Evolutionary conservation across 35 echinoderm and acorn worm genomes (phyloP), one percentile per base, ranked within the genome.

Genomic region (Anneissia japonica): DNA sequence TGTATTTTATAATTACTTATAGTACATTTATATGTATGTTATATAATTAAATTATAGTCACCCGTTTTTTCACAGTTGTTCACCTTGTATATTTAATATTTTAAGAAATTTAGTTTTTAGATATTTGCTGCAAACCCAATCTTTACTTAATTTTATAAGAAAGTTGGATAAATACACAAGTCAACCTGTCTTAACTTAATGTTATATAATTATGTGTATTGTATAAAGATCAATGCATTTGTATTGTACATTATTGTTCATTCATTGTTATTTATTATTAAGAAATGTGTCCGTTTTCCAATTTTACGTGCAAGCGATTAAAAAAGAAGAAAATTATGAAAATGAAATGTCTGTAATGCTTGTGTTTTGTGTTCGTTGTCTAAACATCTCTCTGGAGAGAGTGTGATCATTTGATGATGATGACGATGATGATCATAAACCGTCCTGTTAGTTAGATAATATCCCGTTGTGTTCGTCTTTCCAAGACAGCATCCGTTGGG

Each of bases 181-280:
- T 23, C 5, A 64, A 12, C 26, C 26, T 64, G 1, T 64, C 19
- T 12, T 64, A 64, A 64, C 2, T 64, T n/a, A n/a, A n/a, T n/a
- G n/a, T 19, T 64, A 64, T 64, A 64, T 43, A 43, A 43, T 43
- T 43, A 64, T 64, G 51, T 64, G 51, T 64, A 64, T 6, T 64
- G 51, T 64, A 64, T 64, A 64, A 64, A 64, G 21, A 64, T 45
- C 40, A 45, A 45, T 45, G 4, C 40, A 45, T 64, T 64, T 64
- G 51, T 64, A 64, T 64, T 64, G 51, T 64, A 64, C 51, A 64
- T 64, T n/a, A n/a, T 64, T 64, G 51, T 64, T 64, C 51, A 64
- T 12, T 64, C 51, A 23, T 64, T 26, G 6, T 12, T 64, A 64
- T 64, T 64, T 64, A 64, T 64, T 64, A 64, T 64, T 23, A 26